Percentiles rank a stretch among this genome's conserved stretches.
Evolutionary conservation across 2,888 invertebrate genomes (phyloP).

Genomic region (Drosophila merina): DNA sequence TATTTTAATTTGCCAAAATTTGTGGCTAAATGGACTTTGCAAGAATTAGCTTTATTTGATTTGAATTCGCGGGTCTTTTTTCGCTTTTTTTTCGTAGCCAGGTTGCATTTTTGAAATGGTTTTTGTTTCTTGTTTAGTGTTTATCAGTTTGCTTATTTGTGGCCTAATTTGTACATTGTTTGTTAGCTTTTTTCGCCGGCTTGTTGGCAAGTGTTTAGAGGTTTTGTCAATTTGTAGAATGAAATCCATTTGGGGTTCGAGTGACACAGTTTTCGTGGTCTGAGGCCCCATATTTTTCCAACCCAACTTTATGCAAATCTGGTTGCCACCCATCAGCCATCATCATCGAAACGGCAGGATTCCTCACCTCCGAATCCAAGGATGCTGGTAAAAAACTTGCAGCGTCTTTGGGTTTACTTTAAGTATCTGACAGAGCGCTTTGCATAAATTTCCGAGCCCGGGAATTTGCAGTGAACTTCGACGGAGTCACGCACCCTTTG

Average conservation of each 20-base stretch:
- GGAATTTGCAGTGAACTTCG: slow-evolving; percentile 62
- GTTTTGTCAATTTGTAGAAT: slow-evolving; percentile 34
- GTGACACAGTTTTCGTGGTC: neutral
- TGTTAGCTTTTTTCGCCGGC: slow-evolving; percentile 36
- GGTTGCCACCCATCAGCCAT: slow-evolving; percentile 19
- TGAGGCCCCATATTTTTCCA: neutral
- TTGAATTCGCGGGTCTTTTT: slow-evolving; percentile 26
- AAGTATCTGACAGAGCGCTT: slow-evolving; percentile 75
- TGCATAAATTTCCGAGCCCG: slow-evolving; percentile 68
- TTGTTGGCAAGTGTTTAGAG: slow-evolving; percentile 26
- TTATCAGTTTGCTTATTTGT: slow-evolving; percentile 9
- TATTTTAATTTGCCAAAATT: slow-evolving; percentile 64
- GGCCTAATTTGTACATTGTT: slow-evolving; percentile 42
- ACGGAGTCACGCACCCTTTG: slow-evolving; percentile 71
- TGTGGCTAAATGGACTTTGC: slow-evolving; percentile 66
- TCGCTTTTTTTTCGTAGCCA: slow-evolving; percentile 15
- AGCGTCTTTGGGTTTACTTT: slow-evolving; percentile 67
- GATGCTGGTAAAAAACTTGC: slow-evolving; percentile 39
- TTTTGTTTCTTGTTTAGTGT: slow-evolving; percentile 4
- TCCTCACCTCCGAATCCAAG: neutral
- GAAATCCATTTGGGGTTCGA: slow-evolving; percentile 9
- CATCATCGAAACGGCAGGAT: neutral
- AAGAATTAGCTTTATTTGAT: slow-evolving; percentile 61
- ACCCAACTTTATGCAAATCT: slow-evolving; percentile 31
- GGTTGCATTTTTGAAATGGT: neutral